phyloP scores from a whole-genome alignment of 2,888 invertebrate species.

The Pristionchus exspectatus region DNA sequence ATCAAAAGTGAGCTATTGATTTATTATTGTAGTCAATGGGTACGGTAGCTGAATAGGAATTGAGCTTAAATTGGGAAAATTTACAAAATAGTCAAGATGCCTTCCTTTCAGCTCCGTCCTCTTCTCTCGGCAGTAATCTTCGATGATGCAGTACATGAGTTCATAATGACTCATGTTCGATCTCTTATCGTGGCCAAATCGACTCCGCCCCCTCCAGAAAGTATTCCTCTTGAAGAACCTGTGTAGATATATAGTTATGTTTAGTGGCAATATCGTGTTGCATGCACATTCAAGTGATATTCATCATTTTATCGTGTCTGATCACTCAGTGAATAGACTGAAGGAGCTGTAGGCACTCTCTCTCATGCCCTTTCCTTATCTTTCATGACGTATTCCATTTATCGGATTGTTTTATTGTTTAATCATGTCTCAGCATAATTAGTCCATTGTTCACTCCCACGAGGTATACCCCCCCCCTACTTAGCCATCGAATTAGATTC shows the following conservation, averaged over 20 bases:
- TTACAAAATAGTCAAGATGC: no score
- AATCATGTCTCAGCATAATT: neutral
- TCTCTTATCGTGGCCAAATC: neutral
- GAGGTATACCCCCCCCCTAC: neutral
- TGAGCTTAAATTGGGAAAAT: no score
- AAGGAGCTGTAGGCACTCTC: neutral
- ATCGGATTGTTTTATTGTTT: slow-evolving; percentile 4
- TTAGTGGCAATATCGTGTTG: neutral
- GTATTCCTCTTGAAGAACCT: neutral
- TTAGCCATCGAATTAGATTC: slow-evolving; percentile 41
- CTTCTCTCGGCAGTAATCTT: slow-evolving; percentile 49
- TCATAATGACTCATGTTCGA: neutral
- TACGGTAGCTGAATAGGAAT: no score
- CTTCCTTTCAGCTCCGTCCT: slow-evolving; percentile 23
- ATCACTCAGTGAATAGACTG: neutral
- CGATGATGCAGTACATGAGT: slow-evolving; percentile 49
- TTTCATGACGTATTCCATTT: neutral
- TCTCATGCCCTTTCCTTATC: neutral
- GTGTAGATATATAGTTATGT: neutral
- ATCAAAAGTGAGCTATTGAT: neutral
- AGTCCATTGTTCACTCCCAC: neutral
- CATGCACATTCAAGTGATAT: no score
- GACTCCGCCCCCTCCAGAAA: slow-evolving; percentile 41
- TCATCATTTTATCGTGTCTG: no score
- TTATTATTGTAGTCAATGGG: no score